Conservation (phyloP, 2,888 invertebrate species). For the Lycaena phlaeas region DNA sequence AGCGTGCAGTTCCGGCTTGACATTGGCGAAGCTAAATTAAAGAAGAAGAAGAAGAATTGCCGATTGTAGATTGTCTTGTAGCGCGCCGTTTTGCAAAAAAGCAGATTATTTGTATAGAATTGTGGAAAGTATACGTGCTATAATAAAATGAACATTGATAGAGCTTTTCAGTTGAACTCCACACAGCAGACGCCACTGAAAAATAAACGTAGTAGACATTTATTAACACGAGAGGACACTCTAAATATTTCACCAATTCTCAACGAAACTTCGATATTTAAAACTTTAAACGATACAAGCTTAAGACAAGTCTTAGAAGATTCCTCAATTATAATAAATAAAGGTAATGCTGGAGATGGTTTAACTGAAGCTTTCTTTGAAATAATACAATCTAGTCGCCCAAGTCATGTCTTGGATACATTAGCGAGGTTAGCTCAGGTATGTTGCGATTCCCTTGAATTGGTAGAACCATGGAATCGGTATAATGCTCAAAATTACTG, state of each 20-base stretch:
- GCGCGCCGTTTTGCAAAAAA: background rate
- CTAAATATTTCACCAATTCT: conserved; percentile 57
- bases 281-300: conserved; percentile 60
- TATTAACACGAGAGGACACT: conserved; percentile 52
- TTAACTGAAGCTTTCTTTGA: conserved; percentile 61
- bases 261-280: conserved; percentile 62
- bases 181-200: conserved; percentile 49
- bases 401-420: conserved; percentile 73
- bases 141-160: conserved; percentile 37
- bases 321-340: conserved; percentile 42
- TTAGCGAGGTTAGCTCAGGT: conserved; percentile 76
- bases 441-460: conserved; percentile 75
- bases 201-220: conserved; percentile 42
- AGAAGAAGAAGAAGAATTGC: no score
- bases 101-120: background rate
- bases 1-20: no score
- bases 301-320: conserved; percentile 58
- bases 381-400: conserved; percentile 53
- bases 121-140: background rate
- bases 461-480: conserved; percentile 62
- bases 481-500: conserved; percentile 66
- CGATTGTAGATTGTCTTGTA: no score
- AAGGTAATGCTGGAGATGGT: conserved; percentile 43
- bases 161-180: conserved; percentile 42
- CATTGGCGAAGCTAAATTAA: no score